Conservation (phyloP, 1,140 invertebrate species). For the Diorhabda carinulata region DNA sequence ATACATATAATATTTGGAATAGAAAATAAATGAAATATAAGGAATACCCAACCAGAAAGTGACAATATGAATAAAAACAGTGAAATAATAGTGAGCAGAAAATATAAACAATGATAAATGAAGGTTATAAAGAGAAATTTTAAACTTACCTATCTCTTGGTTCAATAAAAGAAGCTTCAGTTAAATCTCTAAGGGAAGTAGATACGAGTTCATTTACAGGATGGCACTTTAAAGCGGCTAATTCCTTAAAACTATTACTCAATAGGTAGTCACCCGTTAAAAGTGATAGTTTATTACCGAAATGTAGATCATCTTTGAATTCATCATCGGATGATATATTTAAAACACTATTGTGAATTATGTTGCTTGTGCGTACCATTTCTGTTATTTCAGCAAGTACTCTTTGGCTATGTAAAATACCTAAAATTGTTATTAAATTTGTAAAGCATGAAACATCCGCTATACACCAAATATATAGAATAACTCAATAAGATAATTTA, state of each 20-base stretch:
- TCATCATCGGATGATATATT: constrained; percentile 46
- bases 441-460: too few relatives aligned
- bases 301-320: constrained; percentile 71
- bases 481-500: too few relatives aligned
- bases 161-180: constrained; percentile 83
- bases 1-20: too few relatives aligned
- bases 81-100: too few relatives aligned
- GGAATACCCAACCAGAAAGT: too few relatives aligned
- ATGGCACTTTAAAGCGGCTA: constrained; percentile 72
- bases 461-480: too few relatives aligned
- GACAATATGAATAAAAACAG: too few relatives aligned
- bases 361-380: constrained; percentile 94
- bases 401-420: constrained; percentile 71
- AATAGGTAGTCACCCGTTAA: constrained; percentile 64
- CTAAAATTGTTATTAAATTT: constrained; percentile 13
- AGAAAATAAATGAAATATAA: too few relatives aligned
- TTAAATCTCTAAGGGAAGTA: constrained; percentile 76
- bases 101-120: too few relatives aligned
- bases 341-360: constrained; percentile 79
- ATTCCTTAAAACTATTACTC: constrained; percentile 77
- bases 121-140: too few relatives aligned
- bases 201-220: constrained; percentile 86
- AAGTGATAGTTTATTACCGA: constrained; percentile 92
- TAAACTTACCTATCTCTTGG: constrained; percentile 59
- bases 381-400: constrained; percentile 91